phyloP scores from a whole-genome alignment of 2,797 vertebrate genomes.

The Huso huso region DNA sequence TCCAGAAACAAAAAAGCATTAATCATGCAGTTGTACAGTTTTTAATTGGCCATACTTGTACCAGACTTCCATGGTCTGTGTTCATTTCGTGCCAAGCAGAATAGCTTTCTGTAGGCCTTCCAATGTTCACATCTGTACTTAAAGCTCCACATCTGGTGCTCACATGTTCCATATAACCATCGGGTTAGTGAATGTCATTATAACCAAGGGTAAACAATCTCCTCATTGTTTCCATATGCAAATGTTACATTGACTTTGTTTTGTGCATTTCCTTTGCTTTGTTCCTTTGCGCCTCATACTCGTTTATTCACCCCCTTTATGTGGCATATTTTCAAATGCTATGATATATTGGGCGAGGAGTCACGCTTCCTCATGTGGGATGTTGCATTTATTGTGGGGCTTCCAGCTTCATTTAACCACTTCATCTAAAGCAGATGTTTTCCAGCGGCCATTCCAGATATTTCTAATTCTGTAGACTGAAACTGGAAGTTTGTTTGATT shows the following conservation, averaged over 20 bases:
- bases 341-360: slow-evolving; percentile 47
- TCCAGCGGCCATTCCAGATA: background rate
- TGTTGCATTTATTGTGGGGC: slow-evolving; percentile 38
- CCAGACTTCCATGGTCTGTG: slow-evolving; percentile 7
- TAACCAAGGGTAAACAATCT: slow-evolving; percentile 64
- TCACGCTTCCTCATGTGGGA: slow-evolving; percentile 41
- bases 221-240: slow-evolving; percentile 64
- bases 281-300: slow-evolving; percentile 37
- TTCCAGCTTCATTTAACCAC: slow-evolving; percentile 43
- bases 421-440: slow-evolving; percentile 54
- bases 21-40: slow-evolving; percentile 31
- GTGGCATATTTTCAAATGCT: slow-evolving; percentile 35
- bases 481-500: too few relatives aligned
- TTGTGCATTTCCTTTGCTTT: slow-evolving; percentile 17
- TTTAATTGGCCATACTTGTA: slow-evolving; percentile 10
- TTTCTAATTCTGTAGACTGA: too few relatives aligned
- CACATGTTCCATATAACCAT: slow-evolving; percentile 70
- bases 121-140: slow-evolving; percentile 64
- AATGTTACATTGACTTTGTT: slow-evolving; percentile 56
- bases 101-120: slow-evolving; percentile 69
- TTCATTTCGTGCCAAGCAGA: slow-evolving; percentile 54
- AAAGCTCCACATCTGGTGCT: slow-evolving; percentile 82
- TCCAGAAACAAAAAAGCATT: slow-evolving; percentile 51
- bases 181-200: slow-evolving; percentile 60
- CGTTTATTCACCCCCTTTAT: slow-evolving; percentile 9